These are phyloP conservation scores for Idaea biselata DNA, from an alignment of 2,888 invertebrate species.

Conservation along the genomic window DNA sequence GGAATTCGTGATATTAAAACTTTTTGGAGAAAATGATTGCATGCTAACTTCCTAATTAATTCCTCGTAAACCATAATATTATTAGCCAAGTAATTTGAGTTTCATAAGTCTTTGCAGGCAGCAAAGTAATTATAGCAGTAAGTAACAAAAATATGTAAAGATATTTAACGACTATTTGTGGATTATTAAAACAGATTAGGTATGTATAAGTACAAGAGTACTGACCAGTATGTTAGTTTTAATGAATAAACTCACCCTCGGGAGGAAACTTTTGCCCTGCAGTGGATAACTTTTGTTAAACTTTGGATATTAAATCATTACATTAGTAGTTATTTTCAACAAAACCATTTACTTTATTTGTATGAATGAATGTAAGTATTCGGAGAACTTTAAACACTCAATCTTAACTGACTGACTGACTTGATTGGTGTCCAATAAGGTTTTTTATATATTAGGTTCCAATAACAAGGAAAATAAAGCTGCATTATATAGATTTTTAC, in stretches of 20 bases:
- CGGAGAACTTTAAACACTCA: not conserved
- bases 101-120: slow-evolving; percentile 7
- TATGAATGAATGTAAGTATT: not conserved
- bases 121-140: slow-evolving; percentile 3
- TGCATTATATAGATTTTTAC: too few relatives aligned
- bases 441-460: too few relatives aligned
- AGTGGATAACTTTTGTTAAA: not conserved
- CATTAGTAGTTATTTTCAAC: not conserved
- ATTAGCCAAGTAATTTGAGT: slow-evolving; percentile 12
- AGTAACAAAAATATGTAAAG: not conserved
- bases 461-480: too few relatives aligned
- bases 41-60: slow-evolving; percentile 10
- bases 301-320: not conserved
- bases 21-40: not conserved
- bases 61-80: slow-evolving; percentile 7
- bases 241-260: not conserved
- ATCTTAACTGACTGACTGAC: too few relatives aligned
- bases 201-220: not conserved
- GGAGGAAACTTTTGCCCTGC: not conserved
- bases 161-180: not conserved
- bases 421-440: too few relatives aligned
- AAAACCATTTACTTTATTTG: not conserved
- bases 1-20: not conserved
- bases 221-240: not conserved
- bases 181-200: not conserved